phyloP scores from a whole-genome alignment of 2,888 invertebrate species.

The Loripinus fragilis region DNA sequence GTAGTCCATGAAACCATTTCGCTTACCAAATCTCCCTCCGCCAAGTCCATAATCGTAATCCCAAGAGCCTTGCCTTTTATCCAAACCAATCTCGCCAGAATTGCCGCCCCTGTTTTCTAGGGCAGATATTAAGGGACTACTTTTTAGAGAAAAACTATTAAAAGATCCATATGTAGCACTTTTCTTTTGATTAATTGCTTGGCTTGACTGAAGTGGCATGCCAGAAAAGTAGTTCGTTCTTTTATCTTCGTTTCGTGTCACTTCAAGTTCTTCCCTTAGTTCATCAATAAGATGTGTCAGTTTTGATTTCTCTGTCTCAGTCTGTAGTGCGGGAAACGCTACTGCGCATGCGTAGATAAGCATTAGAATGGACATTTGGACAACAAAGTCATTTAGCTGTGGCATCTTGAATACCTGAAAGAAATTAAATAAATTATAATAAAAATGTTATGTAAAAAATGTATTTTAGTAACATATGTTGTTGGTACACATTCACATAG shows the following conservation, averaged over 20 bases:
- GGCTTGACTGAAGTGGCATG: background rate
- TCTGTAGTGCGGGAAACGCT: slow-evolving; percentile 30
- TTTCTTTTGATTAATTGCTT: background rate
- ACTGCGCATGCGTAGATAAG: slow-evolving; percentile 42
- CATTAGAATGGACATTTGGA: slow-evolving; percentile 25
- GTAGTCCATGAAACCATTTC: slow-evolving; percentile 71
- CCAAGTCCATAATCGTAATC: slow-evolving; percentile 82
- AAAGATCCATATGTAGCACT: background rate
- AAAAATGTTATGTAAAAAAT: too few relatives aligned
- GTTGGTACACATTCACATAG: too few relatives aligned
- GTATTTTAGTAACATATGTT: too few relatives aligned
- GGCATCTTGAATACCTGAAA: slow-evolving; percentile 24
- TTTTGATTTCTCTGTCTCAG: slow-evolving; percentile 21
- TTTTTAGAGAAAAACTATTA: background rate
- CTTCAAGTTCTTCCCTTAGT: slow-evolving; percentile 40
- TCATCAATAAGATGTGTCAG: slow-evolving; percentile 38
- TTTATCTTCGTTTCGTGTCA: slow-evolving; percentile 20
- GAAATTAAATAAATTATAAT: background rate
- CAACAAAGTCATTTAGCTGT: slow-evolving; percentile 20
- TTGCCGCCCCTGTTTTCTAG: slow-evolving; percentile 34
- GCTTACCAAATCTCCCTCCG: slow-evolving; percentile 81
- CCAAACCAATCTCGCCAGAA: slow-evolving; percentile 46
- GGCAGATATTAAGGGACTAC: slow-evolving; percentile 40
- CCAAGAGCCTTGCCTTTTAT: slow-evolving; percentile 79
- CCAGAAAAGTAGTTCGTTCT: slow-evolving; percentile 7